Percentiles rank a stretch among this genome's conserved stretches.
These are phyloP conservation scores for Sesia bembeciformis DNA, from an alignment of 2,888 invertebrate species.

Conservation along the genomic window DNA sequence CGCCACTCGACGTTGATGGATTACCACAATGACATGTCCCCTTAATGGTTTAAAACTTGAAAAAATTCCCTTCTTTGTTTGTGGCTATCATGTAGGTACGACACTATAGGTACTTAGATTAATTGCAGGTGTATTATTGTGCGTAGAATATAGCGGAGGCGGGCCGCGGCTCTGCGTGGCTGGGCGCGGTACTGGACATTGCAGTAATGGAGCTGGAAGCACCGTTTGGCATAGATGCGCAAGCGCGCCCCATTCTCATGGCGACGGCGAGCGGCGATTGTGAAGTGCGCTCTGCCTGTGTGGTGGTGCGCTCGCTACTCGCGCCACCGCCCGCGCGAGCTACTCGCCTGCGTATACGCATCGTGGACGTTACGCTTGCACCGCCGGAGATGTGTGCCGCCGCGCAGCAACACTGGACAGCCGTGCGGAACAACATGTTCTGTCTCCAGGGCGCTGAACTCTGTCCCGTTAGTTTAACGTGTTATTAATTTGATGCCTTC, in stretches of 20 bases:
- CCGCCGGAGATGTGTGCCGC: conserved; percentile 17
- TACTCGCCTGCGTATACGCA: conserved; percentile 14
- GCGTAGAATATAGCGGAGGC: neutral
- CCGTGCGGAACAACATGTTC: conserved; percentile 24
- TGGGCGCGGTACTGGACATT: conserved; percentile 22
- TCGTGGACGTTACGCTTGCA: conserved; percentile 11
- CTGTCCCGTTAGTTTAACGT: conserved; percentile 35
- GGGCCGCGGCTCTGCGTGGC: conserved; percentile 8
- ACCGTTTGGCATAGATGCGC: conserved; percentile 28
- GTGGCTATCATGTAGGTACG: too few relatives aligned
- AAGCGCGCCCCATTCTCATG: conserved; percentile 39
- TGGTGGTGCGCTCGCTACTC: neutral
- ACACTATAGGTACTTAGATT: too few relatives aligned
- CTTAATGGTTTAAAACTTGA: too few relatives aligned
- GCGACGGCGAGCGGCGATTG: conserved; percentile 26
- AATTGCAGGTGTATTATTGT: too few relatives aligned
- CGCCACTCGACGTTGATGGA: too few relatives aligned
- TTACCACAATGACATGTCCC: too few relatives aligned
- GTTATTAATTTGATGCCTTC: neutral
- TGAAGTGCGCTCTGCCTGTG: conserved; percentile 4
- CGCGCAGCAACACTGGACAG: conserved; percentile 25
- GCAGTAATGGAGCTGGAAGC: conserved; percentile 44
- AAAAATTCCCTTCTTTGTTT: too few relatives aligned
- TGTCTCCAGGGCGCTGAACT: conserved; percentile 38
- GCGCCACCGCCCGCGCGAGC: conserved; percentile 1